Percentiles rank a stretch among this genome's conserved stretches.
Evolutionary conservation across 2,113 vertebrate genomes (phyloP).

Genomic region (Copsychus sechellarum): DNA sequence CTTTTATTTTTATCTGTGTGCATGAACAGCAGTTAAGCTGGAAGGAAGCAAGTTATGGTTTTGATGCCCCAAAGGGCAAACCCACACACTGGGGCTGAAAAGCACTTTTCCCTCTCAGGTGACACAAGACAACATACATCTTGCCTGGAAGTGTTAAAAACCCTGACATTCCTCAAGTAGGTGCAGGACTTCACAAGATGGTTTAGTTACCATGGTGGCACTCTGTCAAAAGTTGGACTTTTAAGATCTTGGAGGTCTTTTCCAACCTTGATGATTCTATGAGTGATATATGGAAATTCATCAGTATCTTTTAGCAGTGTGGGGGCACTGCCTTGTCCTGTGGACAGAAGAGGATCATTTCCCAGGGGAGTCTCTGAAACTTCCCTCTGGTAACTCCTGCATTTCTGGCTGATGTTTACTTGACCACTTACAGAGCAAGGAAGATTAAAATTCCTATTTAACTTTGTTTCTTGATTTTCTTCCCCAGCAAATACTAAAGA

Average conservation of each 20-base stretch:
- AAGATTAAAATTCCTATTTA: neutral
- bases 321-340: too few relatives aligned
- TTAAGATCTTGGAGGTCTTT: neutral
- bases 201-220: neutral
- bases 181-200: neutral
- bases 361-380: neutral
- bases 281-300: neutral
- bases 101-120: neutral
- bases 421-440: neutral
- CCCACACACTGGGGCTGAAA: neutral
- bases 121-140: neutral
- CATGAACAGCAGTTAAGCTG: neutral
- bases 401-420: neutral
- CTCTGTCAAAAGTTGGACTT: neutral
- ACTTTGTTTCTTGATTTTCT: neutral
- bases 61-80: neutral
- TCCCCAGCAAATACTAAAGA: neutral
- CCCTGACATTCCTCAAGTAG: accelerated
- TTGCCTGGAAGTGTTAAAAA: neutral
- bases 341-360: neutral
- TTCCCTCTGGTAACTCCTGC: neutral
- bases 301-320: accelerated
- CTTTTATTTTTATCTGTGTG: neutral
- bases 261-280: neutral
- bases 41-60: neutral